Evolutionary conservation across 1,140 invertebrate species (phyloP), one percentile per base, ranked within the genome.

Genomic region (Aphis craccivora): DNA sequence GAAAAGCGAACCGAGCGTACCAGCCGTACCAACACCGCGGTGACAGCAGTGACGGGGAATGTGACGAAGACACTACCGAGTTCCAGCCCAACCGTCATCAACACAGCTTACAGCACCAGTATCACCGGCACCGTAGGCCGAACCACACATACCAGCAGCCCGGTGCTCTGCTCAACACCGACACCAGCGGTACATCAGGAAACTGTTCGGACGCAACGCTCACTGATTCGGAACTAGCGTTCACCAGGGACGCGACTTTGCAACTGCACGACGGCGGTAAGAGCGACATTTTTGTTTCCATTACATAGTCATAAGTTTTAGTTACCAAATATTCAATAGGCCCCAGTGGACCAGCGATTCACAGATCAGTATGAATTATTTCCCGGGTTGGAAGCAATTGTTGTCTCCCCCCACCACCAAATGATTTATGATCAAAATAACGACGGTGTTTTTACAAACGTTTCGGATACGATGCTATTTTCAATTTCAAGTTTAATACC

Each of bases 261-360:
- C 96, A 97, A 93, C 97, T 97, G 94, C 97, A 97, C 96, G 97
- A 97, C 97, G 97, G 97, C 97, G 97, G 97, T 97, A 93, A 96
- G 96, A 95, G 30, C 30, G 20, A 40, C n/a, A 9, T 51, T 51
- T 48, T 35, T 45, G 18, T 45, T 43, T 4, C 11, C 14, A 6
- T 48, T 48, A 18, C 30, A 6, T n/a, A 76, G 30, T 35, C 60
- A 76, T 76, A 76, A n/a, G 60, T 76, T n/a, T 23, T 55, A 9
- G 53, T 30, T n/a, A 76, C 14, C 30, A 35, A 60, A n/a, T 11
- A n/a, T 76, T 76, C 30, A 76, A 76, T 76, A 30, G 60, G 30
- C 23, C 60, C 60, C 60, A n/a, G 0, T 6, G 60, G 60, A 76
- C 60, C 18, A 18, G 60, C 30, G 1, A n/a, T 18, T 76, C 60